Percentiles rank a stretch among this genome's conserved stretches.
Evolutionary conservation across 2,888 invertebrate species (phyloP).

Genomic region (Adelphocoris suturalis): DNA sequence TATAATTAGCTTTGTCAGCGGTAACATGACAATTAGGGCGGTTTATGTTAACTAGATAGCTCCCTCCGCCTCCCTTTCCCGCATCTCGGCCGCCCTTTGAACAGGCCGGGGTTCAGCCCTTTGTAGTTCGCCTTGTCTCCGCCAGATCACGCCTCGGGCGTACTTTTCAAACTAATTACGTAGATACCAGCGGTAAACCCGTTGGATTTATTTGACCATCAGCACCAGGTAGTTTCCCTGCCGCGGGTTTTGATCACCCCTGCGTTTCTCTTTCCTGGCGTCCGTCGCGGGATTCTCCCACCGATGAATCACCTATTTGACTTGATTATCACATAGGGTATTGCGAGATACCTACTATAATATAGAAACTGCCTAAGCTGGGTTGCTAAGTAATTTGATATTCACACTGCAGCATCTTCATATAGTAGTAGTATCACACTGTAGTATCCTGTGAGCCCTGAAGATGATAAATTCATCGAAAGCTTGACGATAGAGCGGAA

Average conservation of each 20-base stretch:
- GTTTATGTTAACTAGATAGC: slow-evolving; percentile 72
- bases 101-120: slow-evolving; percentile 47
- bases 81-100: slow-evolving; percentile 62
- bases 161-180: slow-evolving; percentile 71
- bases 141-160: slow-evolving; percentile 70
- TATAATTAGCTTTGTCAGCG: slow-evolving; percentile 72
- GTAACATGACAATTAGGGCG: slow-evolving; percentile 71
- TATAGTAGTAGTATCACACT: too few relatives aligned
- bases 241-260: slow-evolving; percentile 47
- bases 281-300: too few relatives aligned
- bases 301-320: too few relatives aligned
- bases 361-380: too few relatives aligned
- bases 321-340: too few relatives aligned
- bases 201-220: slow-evolving; percentile 71
- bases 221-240: slow-evolving; percentile 51
- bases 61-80: slow-evolving; percentile 33
- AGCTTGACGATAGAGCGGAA: too few relatives aligned
- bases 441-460: too few relatives aligned
- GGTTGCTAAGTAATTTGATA: too few relatives aligned
- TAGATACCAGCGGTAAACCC: slow-evolving; percentile 62
- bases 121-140: slow-evolving; percentile 71
- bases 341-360: too few relatives aligned
- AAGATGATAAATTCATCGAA: too few relatives aligned
- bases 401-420: too few relatives aligned
- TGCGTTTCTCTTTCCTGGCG: background rate